Conservation (phyloP, 2,888 invertebrate species). For the Pomacea canaliculata region DNA sequence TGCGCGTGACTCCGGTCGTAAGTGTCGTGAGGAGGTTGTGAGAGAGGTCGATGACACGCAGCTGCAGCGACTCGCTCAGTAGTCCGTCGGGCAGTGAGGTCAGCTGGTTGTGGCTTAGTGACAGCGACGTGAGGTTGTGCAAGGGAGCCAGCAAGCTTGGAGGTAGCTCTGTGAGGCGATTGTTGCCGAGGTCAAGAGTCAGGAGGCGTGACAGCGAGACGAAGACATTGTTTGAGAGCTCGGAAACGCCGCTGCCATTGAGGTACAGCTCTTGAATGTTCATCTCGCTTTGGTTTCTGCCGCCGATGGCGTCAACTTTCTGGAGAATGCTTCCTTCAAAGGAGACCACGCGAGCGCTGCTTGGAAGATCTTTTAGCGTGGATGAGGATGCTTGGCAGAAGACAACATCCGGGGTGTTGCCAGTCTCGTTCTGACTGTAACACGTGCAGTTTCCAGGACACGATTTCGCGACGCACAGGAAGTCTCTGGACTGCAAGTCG, state of each 20-base stretch:
- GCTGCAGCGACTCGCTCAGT: not conserved
- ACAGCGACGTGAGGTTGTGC: slow-evolving; percentile 13
- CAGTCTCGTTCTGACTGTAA: slow-evolving; percentile 16
- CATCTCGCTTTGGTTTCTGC: not conserved
- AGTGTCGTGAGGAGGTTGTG: slow-evolving; percentile 14
- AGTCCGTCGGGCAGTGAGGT: slow-evolving; percentile 4
- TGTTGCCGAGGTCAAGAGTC: slow-evolving; percentile 21
- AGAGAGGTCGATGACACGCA: slow-evolving; percentile 16
- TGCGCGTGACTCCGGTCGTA: not conserved
- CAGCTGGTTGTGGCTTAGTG: slow-evolving; percentile 21
- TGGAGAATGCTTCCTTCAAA: slow-evolving; percentile 24
- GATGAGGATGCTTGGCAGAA: slow-evolving; percentile 21
- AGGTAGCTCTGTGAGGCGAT: slow-evolving; percentile 12
- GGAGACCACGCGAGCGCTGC: slow-evolving; percentile 9
- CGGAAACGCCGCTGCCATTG: slow-evolving; percentile 20
- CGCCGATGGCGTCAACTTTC: not conserved
- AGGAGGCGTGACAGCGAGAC: slow-evolving; percentile 1
- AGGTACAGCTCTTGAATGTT: slow-evolving; percentile 24
- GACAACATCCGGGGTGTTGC: slow-evolving; percentile 11
- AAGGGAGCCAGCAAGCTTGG: not conserved
- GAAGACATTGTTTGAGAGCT: not conserved
- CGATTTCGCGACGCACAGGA: slow-evolving; percentile 13
- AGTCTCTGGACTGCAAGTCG: slow-evolving; percentile 6
- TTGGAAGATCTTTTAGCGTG: slow-evolving; percentile 11
- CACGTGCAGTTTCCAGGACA: slow-evolving; percentile 28